Evolutionary conservation across 2,797 vertebrate genomes (phyloP).

Genomic region (Rhinichthys osculus): DNA sequence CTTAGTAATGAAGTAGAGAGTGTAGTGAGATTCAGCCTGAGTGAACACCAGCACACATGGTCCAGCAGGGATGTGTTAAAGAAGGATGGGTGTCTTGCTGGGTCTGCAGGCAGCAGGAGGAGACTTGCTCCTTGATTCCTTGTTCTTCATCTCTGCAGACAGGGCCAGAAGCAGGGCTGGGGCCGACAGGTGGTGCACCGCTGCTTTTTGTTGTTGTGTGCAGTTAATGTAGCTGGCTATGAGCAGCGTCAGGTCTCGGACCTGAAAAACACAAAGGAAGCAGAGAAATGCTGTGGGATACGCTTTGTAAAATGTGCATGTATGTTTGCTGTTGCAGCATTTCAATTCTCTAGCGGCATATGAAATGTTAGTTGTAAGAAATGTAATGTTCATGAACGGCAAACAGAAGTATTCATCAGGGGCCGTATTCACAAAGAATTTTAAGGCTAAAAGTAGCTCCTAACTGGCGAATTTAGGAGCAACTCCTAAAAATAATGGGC

Average conservation of each 20-base stretch:
- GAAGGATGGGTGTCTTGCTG: conserved; percentile 90
- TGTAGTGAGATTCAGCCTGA: too few species aligned
- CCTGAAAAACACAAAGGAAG: conserved; percentile 76
- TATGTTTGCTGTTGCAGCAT: background rate
- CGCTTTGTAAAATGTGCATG: background rate
- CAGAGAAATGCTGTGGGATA: background rate
- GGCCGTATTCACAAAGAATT: too few species aligned
- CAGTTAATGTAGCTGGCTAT: conserved; percentile 95
- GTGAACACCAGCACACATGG: background rate
- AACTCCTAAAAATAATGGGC: too few species aligned
- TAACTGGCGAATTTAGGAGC: too few species aligned
- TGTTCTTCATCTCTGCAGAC: conserved; percentile 79
- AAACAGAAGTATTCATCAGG: background rate
- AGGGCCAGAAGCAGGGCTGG: conserved; percentile 85
- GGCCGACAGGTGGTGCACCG: conserved; percentile 90
- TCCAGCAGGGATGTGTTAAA: conserved; percentile 75
- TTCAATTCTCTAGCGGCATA: background rate
- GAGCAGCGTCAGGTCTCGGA: conserved; percentile 93
- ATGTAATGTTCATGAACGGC: background rate
- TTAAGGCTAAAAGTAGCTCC: too few species aligned
- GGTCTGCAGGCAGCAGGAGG: conserved; percentile 81
- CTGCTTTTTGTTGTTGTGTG: conserved; percentile 89
- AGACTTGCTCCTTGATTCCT: conserved; percentile 82
- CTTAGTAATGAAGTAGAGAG: background rate
- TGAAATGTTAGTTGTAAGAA: background rate